Evolutionary conservation across 2,888 invertebrate genomes (phyloP).

Genomic region (Xylophagus ater): DNA sequence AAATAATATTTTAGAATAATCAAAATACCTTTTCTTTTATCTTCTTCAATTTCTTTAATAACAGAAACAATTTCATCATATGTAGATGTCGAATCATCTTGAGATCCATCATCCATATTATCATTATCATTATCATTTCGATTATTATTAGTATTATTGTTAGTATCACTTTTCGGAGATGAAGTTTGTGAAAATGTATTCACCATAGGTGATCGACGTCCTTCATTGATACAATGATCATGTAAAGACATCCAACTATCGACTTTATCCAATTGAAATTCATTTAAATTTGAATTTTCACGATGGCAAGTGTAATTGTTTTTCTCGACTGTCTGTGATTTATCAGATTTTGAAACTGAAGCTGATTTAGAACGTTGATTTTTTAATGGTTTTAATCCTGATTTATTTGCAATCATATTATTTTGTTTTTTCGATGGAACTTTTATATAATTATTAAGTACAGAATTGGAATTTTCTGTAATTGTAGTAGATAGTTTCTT

Average conservation of each 20-base stretch:
- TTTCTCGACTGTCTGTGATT: slow-evolving; percentile 18
- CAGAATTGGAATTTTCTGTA: no score
- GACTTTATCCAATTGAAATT: slow-evolving; percentile 38
- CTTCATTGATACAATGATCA: slow-evolving; percentile 4
- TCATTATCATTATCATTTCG: slow-evolving; percentile 23
- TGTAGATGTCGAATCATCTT: slow-evolving; percentile 34
- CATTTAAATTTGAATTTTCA: slow-evolving; percentile 33
- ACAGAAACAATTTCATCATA: slow-evolving; percentile 39
- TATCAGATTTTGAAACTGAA: slow-evolving; percentile 9
- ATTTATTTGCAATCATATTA: slow-evolving; percentile 22
- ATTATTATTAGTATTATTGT: slow-evolving; percentile 22
- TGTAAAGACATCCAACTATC: slow-evolving; percentile 40
- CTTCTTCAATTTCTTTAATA: slow-evolving; percentile 39
- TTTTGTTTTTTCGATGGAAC: slow-evolving; percentile 31
- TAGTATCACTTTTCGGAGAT: not conserved
- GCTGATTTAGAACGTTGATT: slow-evolving; percentile 18
- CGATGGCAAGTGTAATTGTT: slow-evolving; percentile 22
- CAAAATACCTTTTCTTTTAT: slow-evolving; percentile 35
- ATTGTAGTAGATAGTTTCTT: not conserved
- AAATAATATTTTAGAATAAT: no score
- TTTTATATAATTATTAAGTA: slow-evolving; percentile 36
- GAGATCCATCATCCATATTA: slow-evolving; percentile 25
- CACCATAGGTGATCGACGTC: not conserved
- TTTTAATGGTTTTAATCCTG: slow-evolving; percentile 14
- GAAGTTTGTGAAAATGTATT: not conserved